Percentiles rank a stretch among this genome's conserved stretches.
Conservation (phyloP, 2,113 vertebrate genomes). For the Herpetotheres cachinnans region DNA sequence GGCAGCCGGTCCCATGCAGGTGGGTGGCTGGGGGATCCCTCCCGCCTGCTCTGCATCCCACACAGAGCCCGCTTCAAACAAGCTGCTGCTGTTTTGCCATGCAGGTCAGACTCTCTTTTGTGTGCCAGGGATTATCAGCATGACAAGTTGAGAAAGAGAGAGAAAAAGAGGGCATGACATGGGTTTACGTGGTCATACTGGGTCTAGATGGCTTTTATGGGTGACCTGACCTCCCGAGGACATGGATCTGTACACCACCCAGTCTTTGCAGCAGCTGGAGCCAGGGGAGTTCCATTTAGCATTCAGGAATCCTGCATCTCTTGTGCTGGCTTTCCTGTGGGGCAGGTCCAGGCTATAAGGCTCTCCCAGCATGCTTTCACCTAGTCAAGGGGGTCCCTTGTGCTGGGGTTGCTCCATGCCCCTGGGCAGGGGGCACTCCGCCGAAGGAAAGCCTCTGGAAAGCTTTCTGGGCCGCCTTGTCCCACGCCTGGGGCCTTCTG, state of each 20-base stretch:
- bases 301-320: background rate
- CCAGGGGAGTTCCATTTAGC: background rate
- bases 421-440: background rate
- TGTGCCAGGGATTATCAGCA: background rate
- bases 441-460: background rate
- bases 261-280: background rate
- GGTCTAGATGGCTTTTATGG: background rate
- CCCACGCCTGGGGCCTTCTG: background rate
- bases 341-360: background rate
- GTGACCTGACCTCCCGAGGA: background rate
- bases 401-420: fast-evolving
- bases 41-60: background rate
- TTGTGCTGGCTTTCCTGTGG: background rate
- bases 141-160: background rate
- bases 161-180: background rate
- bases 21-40: background rate
- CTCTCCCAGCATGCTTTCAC: background rate
- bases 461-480: background rate
- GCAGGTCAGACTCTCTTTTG: background rate
- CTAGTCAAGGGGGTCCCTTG: no score
- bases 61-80: background rate
- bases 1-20: background rate
- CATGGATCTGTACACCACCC: fast-evolving
- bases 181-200: background rate
- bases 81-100: background rate